phyloP scores from a whole-genome alignment of 2,888 invertebrate species.

The Keiferia lycopersicella region DNA sequence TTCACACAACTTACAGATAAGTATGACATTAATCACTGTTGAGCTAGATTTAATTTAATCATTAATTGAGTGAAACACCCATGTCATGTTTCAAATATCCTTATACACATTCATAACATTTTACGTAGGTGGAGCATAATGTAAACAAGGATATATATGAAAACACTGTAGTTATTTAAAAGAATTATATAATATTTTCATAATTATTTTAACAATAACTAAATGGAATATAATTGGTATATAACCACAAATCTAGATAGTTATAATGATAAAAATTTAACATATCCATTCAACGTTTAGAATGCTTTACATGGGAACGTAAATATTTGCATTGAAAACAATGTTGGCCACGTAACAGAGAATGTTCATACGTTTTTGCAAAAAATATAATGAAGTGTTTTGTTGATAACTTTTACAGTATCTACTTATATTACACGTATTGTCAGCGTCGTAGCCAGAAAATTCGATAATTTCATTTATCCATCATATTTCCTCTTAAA shows the following conservation, averaged over 20 bases:
- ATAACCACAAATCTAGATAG: slow-evolving; percentile 30
- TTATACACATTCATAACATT: no score
- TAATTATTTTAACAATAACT: slow-evolving; percentile 31
- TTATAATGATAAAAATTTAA: slow-evolving; percentile 26
- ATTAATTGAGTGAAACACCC: no score
- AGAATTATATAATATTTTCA: slow-evolving; percentile 34
- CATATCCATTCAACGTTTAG: slow-evolving; percentile 24
- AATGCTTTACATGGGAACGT: slow-evolving; percentile 6
- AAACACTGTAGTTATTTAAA: slow-evolving; percentile 27
- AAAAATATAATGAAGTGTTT: neutral
- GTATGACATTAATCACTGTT: no score
- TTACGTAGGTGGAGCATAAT: neutral
- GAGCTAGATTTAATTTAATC: no score
- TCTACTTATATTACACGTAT: slow-evolving; percentile 9
- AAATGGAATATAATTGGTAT: slow-evolving; percentile 36
- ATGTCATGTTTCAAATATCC: no score
- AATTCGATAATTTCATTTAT: no score
- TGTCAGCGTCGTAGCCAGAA: slow-evolving; percentile 16
- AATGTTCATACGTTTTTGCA: slow-evolving; percentile 5
- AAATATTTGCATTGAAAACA: slow-evolving; percentile 2
- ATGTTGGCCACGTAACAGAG: slow-evolving; percentile 5
- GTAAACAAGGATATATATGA: no score
- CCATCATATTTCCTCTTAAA: no score
- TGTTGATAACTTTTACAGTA: neutral
- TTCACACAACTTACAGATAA: no score